Base-by-base conservation (phyloP, 2,888 invertebrate genomes). In the Aricia artaxerxes region DNA sequence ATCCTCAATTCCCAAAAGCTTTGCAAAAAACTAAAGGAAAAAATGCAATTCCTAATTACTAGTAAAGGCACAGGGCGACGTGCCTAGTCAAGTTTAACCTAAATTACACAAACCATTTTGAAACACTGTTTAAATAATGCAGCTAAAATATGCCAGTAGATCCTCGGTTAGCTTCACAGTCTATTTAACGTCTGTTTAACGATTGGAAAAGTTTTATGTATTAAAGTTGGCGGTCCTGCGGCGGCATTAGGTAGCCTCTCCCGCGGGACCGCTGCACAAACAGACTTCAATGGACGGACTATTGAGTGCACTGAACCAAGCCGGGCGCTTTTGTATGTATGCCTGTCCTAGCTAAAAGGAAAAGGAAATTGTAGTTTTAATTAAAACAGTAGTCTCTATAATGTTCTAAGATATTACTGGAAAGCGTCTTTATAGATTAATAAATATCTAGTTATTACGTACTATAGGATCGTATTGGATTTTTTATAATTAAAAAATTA, bases 201-300 rank as follows among this genome's bases (percentile, higher is more conserved):
- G 49, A 76, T 76, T 76, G 76, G 76, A 76, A 76, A 76, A 76
- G 53, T 53, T 75, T 75, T 11, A 73, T 73, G 73, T 44, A 73
- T 73, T 73, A 57, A 57, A 76, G 53, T 76, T 49, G 31, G 24
- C 75, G 31, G 53, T 57, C 16, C 53, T 76, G 76, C 57, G 53
- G 76, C 53, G 31, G 40, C 57, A 35, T 76, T 44, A 75, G 75
- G 31, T 76, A 75, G 38, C 53, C 31, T 57, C 53, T 57, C 76
- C 76, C 76, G 44, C 13, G 24, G 57, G 76, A 57, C 1, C 35
- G 16, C 57, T 76, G 76, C 24, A 76, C 76, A n/a, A 75, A 49
- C 44, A 76, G 35, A 76, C 76, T 76, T 76, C 76, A 76, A 53
- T 76, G 49, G 57, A 76, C 13, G 9, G 53, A 76, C 49, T 53